phyloP scores from a whole-genome alignment of 2,797 vertebrate species.

The Crypturellus tataupa region DNA sequence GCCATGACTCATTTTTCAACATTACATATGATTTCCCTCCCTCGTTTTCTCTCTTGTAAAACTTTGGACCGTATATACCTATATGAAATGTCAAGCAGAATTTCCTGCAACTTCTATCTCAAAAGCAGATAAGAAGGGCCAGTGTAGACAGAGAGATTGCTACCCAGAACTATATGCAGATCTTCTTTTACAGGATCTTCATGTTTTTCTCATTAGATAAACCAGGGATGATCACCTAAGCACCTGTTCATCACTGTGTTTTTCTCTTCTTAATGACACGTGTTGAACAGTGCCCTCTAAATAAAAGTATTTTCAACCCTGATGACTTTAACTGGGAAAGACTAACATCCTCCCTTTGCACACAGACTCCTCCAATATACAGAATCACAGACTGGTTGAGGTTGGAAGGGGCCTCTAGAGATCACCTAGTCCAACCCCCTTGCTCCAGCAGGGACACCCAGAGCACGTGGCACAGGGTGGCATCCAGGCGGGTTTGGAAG shows the following conservation, averaged over 20 bases:
- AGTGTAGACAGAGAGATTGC: background rate
- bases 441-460: no score
- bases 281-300: background rate
- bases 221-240: background rate
- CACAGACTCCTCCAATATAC: background rate
- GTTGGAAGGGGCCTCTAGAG: no score
- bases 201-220: background rate
- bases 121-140: background rate
- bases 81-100: background rate
- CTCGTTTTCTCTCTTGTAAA: background rate
- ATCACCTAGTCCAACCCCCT: no score
- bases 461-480: no score
- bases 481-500: no score
- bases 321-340: background rate
- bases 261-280: background rate
- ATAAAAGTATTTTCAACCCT: background rate
- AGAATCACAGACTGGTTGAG: no score
- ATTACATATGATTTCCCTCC: background rate
- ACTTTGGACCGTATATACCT: fast-evolving
- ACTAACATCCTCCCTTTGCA: background rate
- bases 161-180: fast-evolving
- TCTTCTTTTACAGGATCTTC: background rate
- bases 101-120: background rate
- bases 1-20: background rate
- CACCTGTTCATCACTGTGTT: background rate